Percentiles rank a stretch among this genome's conserved stretches.
Conservation (phyloP, 2,113 vertebrate species). For the Pyxicephalus adspersus region DNA sequence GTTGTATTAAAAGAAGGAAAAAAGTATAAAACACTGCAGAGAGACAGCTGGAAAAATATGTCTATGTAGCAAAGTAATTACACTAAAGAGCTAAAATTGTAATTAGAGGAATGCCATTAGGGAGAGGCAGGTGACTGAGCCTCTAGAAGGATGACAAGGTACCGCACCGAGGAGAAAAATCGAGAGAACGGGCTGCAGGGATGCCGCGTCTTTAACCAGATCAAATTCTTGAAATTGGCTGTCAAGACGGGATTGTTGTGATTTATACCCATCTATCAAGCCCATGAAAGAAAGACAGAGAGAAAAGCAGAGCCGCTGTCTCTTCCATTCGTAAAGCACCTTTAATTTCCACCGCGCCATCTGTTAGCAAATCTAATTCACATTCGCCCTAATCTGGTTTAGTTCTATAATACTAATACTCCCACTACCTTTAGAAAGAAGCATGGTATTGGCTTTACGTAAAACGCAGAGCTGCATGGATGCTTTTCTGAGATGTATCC, state of each 20-base stretch:
- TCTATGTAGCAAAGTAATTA: constrained; percentile 77
- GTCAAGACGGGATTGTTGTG: constrained; percentile 95
- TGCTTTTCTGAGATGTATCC: constrained; percentile 61
- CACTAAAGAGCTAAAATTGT: constrained; percentile 77
- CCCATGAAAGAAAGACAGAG: constrained; percentile 52
- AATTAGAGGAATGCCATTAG: constrained; percentile 81
- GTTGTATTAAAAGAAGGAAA: neutral
- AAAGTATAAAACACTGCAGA: constrained; percentile 58
- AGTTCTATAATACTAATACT: constrained; percentile 91
- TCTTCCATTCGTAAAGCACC: constrained; percentile 89
- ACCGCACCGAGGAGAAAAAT: constrained; percentile 59
- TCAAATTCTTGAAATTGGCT: constrained; percentile 99
- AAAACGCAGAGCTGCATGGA: constrained; percentile 70
- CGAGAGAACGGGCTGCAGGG: constrained; percentile 72
- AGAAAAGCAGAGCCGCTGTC: constrained; percentile 78
- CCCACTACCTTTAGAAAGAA: constrained; percentile 72
- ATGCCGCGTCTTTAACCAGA: constrained; percentile 98
- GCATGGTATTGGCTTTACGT: constrained; percentile 61
- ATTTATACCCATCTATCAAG: constrained; percentile 99
- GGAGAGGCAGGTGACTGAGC: constrained; percentile 69
- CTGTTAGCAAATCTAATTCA: constrained; percentile 99
- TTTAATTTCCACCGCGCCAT: constrained; percentile 95
- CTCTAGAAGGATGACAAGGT: constrained; percentile 71
- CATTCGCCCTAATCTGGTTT: constrained; percentile 96
- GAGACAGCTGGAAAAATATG: constrained; percentile 68